Evolutionary conservation across 2,888 invertebrate species (phyloP), one percentile per base, ranked within the genome.

Genomic region (Dasysyrphus tricinctus): DNA sequence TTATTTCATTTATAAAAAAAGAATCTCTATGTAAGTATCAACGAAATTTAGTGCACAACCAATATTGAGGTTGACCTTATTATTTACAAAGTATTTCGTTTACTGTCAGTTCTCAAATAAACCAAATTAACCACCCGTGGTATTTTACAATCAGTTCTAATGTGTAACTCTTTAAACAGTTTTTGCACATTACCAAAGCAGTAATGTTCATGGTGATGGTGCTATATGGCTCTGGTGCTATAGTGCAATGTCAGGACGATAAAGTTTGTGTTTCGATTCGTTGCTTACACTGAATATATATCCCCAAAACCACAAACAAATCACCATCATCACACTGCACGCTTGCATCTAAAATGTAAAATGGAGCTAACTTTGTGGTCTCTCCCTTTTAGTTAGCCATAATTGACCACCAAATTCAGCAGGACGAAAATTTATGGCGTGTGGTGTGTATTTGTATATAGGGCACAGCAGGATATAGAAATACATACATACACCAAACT

Each of bases 51-150:
- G 12, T 63, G 29, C 29, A n/a, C n/a, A 54, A 29, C 56, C 63
- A 63, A 14, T 34, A 29, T 9, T 34, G 61, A 19, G 61, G 75
- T 39, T 47, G 34, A 42, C 56, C 63, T 72, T 65, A 70, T 81
- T 70, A 39, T 56, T 70, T 12, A 73, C 57, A 76, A 80, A 70
- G 47, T 76, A 63, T 56, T 76, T 70, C n/a, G 29, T 75, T 69
- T 14, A 49, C 49, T 69, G 51, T 54, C 51, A 16, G 16, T 54
- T 54, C 69, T 39, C 69, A 69, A 69, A 69, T 69, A 69, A 69
- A 54, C 69, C 39, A 54, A 69, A 69, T 67, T 29, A 69, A 69
- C 69, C 69, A 39, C 39, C 11, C n/a, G 24, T 69, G 54, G 39
- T 16, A 69, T 69, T 69, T 69, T 24, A 69, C 69, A 54, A 69